phyloP scores from a whole-genome alignment of 2,797 vertebrate species.

The Microctenopoma stevenorrisi region DNA sequence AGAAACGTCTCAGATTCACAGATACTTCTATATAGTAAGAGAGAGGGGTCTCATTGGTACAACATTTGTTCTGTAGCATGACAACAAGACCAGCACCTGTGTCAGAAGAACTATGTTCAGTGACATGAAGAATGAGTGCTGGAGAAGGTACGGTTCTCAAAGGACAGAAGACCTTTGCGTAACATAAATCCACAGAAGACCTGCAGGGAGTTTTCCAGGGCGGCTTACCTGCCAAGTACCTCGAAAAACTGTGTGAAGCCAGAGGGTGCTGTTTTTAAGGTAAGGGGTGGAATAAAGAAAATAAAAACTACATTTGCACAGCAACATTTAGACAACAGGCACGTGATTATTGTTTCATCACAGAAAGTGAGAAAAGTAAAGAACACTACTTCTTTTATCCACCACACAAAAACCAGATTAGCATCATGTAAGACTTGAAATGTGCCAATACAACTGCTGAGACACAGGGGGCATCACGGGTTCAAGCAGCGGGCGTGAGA shows the following conservation, averaged over 20 bases:
- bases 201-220: background rate
- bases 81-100: too few relatives aligned
- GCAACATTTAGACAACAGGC: too few relatives aligned
- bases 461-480: conserved; percentile 31
- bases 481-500: conserved; percentile 10
- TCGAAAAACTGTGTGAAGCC: background rate
- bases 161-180: background rate
- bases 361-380: background rate
- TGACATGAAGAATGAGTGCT: too few relatives aligned
- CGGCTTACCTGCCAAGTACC: background rate
- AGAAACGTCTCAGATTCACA: too few relatives aligned
- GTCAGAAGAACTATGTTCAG: too few relatives aligned
- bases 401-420: conserved; percentile 2
- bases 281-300: background rate
- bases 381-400: conserved; percentile 20
- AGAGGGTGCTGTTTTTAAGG: background rate
- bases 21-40: too few relatives aligned
- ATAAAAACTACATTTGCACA: background rate
- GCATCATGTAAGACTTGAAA: background rate
- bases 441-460: conserved; percentile 1
- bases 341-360: conserved; percentile 15
- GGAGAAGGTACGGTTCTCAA: too few relatives aligned
- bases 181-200: background rate
- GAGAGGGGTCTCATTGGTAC: too few relatives aligned
- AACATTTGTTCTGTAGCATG: too few relatives aligned